Conservation (phyloP, 37 sponge, comb jelly and placozoan species). For the Spongia lamella region DNA sequence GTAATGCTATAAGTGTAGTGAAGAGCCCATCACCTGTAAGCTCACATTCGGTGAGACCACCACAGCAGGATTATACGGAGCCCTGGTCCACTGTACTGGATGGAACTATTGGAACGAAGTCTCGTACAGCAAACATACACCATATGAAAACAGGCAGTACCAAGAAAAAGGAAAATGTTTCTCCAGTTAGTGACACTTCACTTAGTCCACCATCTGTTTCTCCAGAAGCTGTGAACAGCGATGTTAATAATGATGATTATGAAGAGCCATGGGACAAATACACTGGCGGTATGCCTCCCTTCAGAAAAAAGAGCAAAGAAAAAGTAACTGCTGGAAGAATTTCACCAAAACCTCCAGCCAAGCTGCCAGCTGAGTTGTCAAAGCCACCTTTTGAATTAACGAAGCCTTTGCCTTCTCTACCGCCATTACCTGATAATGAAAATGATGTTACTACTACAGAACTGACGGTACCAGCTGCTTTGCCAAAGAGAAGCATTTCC, state of each 20-base stretch:
- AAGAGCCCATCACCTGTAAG: too few relatives aligned
- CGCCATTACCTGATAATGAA: too few relatives aligned
- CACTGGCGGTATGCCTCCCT: too few relatives aligned
- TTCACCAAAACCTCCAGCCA: not conserved
- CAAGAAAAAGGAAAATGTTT: not conserved
- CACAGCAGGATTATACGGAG: too few relatives aligned
- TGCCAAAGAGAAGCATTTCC: too few relatives aligned
- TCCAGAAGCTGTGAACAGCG: not conserved
- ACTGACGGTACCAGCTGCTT: too few relatives aligned
- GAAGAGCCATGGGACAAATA: slow-evolving; percentile 77
- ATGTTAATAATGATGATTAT: slow-evolving; percentile 32
- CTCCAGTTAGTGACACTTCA: not conserved
- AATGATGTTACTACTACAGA: too few relatives aligned
- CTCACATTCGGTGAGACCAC: too few relatives aligned
- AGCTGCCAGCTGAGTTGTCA: not conserved
- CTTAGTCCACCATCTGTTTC: not conserved
- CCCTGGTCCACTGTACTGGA: too few relatives aligned
- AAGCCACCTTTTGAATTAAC: not conserved
- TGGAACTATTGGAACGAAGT: too few relatives aligned
- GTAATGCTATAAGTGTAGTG: too few relatives aligned
- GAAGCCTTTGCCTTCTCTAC: too few relatives aligned
- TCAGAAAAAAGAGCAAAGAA: not conserved
- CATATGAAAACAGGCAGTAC: not conserved
- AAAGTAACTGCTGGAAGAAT: not conserved
- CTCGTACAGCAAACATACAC: slow-evolving; percentile 19